phyloP scores from a whole-genome alignment of 2,113 vertebrate genomes.

The Colinus virginianus region DNA sequence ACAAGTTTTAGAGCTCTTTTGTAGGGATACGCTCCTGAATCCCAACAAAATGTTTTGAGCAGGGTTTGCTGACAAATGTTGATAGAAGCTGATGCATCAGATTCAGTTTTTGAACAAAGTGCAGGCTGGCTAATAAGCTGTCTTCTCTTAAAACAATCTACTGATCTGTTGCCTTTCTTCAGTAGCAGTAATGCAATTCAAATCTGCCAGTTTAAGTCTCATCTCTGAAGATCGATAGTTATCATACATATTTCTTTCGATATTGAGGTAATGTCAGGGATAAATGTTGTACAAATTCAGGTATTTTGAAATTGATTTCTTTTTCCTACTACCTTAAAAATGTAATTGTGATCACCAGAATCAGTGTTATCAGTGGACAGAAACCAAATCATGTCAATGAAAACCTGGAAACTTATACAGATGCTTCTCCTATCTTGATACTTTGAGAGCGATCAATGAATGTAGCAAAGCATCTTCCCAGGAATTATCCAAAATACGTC shows the following conservation, averaged over 20 bases:
- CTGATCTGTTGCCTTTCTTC: not conserved
- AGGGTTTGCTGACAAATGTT: not conserved
- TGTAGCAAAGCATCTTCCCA: not conserved
- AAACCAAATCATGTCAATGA: not conserved
- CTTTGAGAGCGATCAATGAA: not conserved
- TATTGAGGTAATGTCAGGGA: not conserved
- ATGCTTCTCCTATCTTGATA: not conserved
- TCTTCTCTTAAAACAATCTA: not conserved
- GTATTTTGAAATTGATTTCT: not conserved
- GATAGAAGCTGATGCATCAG: not conserved
- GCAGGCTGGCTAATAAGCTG: not conserved
- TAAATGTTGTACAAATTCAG: not conserved
- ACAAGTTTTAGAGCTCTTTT: not conserved
- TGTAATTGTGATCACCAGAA: not conserved
- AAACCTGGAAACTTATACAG: not conserved
- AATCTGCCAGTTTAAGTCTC: not conserved
- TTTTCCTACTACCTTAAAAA: not conserved
- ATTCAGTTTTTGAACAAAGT: not conserved
- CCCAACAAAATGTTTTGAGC: not conserved
- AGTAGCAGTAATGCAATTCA: not conserved
- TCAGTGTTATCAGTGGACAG: not conserved
- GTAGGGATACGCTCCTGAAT: not conserved
- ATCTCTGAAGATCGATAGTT: too few relatives aligned
- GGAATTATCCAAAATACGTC: not conserved
- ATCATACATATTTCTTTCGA: not conserved